Evolutionary conservation across 2,888 invertebrate species (phyloP), one percentile per base, ranked within the genome.

Genomic region (Apantesis nais): DNA sequence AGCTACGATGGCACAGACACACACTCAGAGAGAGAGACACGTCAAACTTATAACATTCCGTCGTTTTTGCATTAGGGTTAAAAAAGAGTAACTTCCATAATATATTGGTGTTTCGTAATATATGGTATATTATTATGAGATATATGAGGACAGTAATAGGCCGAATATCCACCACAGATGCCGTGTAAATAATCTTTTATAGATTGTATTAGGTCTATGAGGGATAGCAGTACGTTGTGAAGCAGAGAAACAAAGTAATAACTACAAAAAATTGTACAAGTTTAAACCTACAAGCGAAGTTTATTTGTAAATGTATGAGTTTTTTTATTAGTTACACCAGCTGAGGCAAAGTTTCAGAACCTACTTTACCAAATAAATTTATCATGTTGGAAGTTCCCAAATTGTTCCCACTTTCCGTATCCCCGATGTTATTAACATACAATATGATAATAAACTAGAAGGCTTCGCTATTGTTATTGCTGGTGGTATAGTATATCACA

Each of bases 401-500:
- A 78, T 75, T 80, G 78, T 77, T 78, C 70, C 76, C 78, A 80
- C 78, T 80, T 81, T 78, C 78, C 73, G 72, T 75, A 72, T 72
- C 14, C 71, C 71, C 79, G 67, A 80, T 82, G 82, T 84, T 86
- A 86, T 86, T 85, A 85, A 82, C 83, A 81, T 84, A 86, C 83
- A n/a, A n/a, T n/a, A 84, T 76, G 84, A 86, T 86, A 88, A 86
- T 86, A 89, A 87, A 86, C 81, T 80, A 83, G 79, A 78, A 82
- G 81, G 79, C 82, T 80, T 72, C 78, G 75, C 79, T 77, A 82
- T 82, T 88, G 87, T 88, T 89, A 89, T 88, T 89, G 83, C 82
- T 81, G 71, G 72, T 77, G 72, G 85, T 88, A 89, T 89, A 87
- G 87, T 87, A 89, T 89, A 88, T 88, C 86, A 83, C 85, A 87